Base-by-base conservation (phyloP, 2,888 invertebrate genomes). In the Hyles lineata region DNA sequence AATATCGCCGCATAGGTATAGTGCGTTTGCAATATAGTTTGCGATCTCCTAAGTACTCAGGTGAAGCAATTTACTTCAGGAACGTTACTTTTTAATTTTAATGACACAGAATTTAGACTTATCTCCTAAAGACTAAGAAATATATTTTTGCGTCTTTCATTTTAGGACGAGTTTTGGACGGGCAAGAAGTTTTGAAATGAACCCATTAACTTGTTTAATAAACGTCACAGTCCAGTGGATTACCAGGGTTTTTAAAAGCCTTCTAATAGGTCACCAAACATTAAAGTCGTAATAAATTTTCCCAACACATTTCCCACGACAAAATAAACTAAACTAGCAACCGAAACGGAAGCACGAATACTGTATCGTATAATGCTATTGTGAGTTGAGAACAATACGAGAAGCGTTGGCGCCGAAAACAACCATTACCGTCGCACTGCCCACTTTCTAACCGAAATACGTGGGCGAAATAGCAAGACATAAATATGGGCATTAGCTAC, bases 291-390 rank as follows among this genome's bases (percentile, higher is more conserved):
- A 43, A 63, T 43, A 67, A 17, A 23, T 23, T 17, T 52, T 32
- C 55, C 32, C 70, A 29, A 23, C 23, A 60, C 15, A n/a, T 60
- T 50, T 19, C 9, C 32, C 35, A 32, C 71, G 60, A 62, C n/a
- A 71, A 29, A 71, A 60, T 52, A 71, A 29, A 72, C 52, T 63
- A 62, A 62, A 52, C 55, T 61, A 61, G 35, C 62, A 55, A 52
- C 55, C 35, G 23, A 55, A 72, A 72, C 82, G 86, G 86, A 89
- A 83, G 85, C 85, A 29, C 29, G 85, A 82, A 85, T 85, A 83
- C 80, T 77, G 75, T 82, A 86, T 86, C 83, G 83, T 83, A 85
- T 85, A 87, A 87, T 87, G 81, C 84, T 86, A 89, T 89, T 89
- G 88, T 89, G 80, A 79, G 71, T 32, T 72, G 76, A 85, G 84